phyloP scores from a whole-genome alignment of 1,140 invertebrate species.

The Colletes latitarsis region DNA sequence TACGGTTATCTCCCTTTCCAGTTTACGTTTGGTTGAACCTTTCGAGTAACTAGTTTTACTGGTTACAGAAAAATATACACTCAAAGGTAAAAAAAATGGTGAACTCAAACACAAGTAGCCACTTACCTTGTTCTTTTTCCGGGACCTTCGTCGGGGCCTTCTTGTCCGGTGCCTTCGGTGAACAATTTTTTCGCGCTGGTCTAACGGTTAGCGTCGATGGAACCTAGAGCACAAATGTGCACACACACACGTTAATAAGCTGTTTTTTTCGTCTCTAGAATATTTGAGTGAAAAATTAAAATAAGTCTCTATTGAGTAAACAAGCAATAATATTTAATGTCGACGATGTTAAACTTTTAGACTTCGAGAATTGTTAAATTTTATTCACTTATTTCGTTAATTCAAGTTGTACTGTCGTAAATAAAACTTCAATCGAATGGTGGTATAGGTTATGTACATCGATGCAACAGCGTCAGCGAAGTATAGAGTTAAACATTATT shows the following conservation, averaged over 20 bases:
- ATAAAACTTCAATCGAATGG: too few species aligned
- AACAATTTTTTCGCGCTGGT: slow-evolving; percentile 84
- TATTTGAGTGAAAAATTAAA: not conserved
- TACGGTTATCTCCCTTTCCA: not conserved
- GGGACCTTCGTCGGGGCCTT: slow-evolving; percentile 73
- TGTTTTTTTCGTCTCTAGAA: not conserved
- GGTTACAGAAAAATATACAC: too few species aligned
- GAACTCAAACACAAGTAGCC: not conserved
- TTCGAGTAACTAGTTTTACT: not conserved
- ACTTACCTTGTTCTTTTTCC: slow-evolving; percentile 78
- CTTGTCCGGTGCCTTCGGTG: slow-evolving; percentile 83
- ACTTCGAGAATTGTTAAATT: too few species aligned
- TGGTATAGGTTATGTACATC: too few species aligned
- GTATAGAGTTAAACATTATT: too few species aligned
- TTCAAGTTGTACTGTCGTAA: too few species aligned
- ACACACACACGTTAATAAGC: not conserved
- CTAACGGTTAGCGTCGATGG: slow-evolving; percentile 83
- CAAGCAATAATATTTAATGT: too few species aligned
- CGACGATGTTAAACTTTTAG: too few species aligned
- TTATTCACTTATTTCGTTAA: too few species aligned
- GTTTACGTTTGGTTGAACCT: not conserved
- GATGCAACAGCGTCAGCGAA: too few species aligned
- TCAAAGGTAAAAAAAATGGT: too few species aligned
- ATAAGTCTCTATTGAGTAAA: too few species aligned
- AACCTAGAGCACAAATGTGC: slow-evolving; percentile 74